Evolutionary conservation across 2,888 invertebrate genomes (phyloP).

Genomic region (Campoplex nolae): DNA sequence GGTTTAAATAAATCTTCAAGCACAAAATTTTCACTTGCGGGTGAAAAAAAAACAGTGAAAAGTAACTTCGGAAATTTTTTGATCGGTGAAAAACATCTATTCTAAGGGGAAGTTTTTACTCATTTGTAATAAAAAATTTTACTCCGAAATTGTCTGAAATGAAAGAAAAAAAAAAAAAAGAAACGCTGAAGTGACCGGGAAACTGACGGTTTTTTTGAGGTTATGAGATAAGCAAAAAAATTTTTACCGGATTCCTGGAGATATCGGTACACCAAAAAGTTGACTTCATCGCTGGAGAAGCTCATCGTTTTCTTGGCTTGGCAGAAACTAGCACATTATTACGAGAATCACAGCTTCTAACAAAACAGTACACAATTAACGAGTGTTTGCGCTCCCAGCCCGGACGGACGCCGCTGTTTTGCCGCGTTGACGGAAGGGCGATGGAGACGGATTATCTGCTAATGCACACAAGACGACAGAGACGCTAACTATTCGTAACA

Average conservation of each 20-base stretch:
- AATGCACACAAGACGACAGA: constrained; percentile 43
- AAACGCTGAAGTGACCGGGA: background rate
- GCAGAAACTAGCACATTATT: constrained; percentile 76
- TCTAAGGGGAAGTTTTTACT: background rate
- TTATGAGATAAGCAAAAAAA: constrained; percentile 42
- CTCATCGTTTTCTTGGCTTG: constrained; percentile 89
- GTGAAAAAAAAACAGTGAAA: background rate
- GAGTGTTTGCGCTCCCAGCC: background rate
- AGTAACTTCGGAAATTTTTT: background rate
- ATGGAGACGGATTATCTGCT: constrained; percentile 30
- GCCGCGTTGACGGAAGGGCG: constrained; percentile 72
- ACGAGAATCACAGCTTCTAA: constrained; percentile 44
- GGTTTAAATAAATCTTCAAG: background rate
- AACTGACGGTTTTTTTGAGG: constrained; percentile 33
- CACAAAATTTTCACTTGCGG: background rate
- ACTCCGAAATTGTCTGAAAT: background rate
- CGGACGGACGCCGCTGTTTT: constrained; percentile 69
- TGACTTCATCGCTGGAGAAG: constrained; percentile 99
- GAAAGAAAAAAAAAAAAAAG: background rate
- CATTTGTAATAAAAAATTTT: background rate
- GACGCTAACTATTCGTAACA: constrained; percentile 14
- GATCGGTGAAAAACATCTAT: background rate
- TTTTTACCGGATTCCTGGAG: constrained; percentile 97
- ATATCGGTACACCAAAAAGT: constrained; percentile 99
- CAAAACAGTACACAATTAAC: constrained; percentile 28